A percentile compares a stretch with the other conserved stretches of the same genome.
phyloP scores from a whole-genome alignment of 2,797 vertebrate species.

The Chiroxiphia lanceolata region DNA sequence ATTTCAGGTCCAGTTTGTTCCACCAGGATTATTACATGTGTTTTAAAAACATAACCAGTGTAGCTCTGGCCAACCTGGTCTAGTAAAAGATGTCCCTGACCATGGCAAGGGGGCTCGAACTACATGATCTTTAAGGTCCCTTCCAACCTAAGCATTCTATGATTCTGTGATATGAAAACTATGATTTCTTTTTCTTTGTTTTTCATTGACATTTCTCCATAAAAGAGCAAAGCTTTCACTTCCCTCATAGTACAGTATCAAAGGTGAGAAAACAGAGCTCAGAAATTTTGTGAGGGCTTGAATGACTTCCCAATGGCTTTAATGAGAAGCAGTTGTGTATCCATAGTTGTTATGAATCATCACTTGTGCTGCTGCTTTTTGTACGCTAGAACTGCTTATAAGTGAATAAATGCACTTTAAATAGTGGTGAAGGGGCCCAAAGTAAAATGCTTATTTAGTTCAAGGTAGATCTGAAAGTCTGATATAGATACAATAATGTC shows the following conservation, averaged over 20 bases:
- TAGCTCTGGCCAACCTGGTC: not conserved
- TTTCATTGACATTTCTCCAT: not conserved
- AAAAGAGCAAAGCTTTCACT: not conserved
- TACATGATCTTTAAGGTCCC: not conserved
- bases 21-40: not conserved
- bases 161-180: not conserved
- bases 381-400: not conserved
- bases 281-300: not conserved
- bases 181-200: not conserved
- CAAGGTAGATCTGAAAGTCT: not conserved
- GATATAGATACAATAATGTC: not conserved
- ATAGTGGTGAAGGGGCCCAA: not conserved
- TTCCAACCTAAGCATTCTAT: not conserved
- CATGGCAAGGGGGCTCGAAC: accelerated
- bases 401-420: not conserved
- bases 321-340: not conserved
- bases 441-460: not conserved
- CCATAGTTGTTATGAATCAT: accelerated
- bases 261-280: not conserved
- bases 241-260: not conserved
- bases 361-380: not conserved
- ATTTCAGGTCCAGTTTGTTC: not conserved
- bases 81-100: not conserved
- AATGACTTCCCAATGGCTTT: not conserved
- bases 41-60: not conserved